These are phyloP conservation scores for Nerophis lumbriciformis DNA, from an alignment of 2,113 vertebrate genomes.

Conservation along the genomic window DNA sequence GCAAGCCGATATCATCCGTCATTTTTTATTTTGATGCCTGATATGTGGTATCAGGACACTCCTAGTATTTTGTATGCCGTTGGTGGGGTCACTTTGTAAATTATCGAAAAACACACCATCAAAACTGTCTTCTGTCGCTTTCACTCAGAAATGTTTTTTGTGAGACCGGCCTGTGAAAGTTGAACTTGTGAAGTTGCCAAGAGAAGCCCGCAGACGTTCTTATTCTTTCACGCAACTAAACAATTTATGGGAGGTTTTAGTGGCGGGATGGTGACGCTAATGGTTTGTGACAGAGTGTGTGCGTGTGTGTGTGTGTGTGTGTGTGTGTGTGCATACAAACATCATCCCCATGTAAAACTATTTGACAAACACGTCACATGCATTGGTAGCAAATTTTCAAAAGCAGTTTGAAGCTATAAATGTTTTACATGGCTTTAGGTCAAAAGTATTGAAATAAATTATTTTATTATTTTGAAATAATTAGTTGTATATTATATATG, in stretches of 20 bases:
- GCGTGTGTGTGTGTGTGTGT: not conserved
- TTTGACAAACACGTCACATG: not conserved
- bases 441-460: not conserved
- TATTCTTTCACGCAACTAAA: slow-evolving; percentile 5
- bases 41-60: no score
- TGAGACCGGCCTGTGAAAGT: not conserved
- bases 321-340: not conserved
- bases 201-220: not conserved
- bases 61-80: no score
- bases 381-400: not conserved
- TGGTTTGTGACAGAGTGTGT: not conserved
- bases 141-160: not conserved
- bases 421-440: not conserved
- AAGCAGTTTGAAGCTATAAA: not conserved
- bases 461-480: no score
- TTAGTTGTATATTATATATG: no score
- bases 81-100: no score
- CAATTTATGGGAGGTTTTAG: slow-evolving; percentile 3
- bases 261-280: not conserved
- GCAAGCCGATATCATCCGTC: no score
- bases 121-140: no score
- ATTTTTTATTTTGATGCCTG: no score
- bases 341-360: not conserved
- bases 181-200: not conserved
- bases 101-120: no score